A percentile compares a stretch with the other conserved stretches of the same genome.
Evolutionary conservation across 2,113 vertebrate species (phyloP).

Genomic region (Nothobranchius furzeri): DNA sequence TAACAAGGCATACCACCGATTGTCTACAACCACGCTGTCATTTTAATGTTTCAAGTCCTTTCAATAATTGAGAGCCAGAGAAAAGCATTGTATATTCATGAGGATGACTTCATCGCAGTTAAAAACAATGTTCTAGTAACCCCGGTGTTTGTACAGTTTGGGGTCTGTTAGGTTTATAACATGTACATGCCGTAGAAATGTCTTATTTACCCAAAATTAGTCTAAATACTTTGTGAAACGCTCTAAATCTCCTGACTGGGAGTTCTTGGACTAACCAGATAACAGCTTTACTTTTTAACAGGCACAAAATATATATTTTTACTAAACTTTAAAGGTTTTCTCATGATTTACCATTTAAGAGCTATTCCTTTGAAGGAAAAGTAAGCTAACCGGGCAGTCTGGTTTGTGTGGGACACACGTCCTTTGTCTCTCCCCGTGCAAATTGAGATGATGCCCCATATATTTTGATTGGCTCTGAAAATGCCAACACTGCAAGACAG

Average conservation of each 20-base stretch:
- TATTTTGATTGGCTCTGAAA: not conserved
- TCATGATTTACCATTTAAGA: not conserved
- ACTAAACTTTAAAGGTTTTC: not conserved
- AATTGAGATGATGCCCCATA: slow-evolving; percentile 4
- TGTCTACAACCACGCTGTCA: slow-evolving; percentile 48
- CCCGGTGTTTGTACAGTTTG: not conserved
- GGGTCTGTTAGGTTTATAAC: slow-evolving; percentile 4
- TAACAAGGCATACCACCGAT: slow-evolving; percentile 45
- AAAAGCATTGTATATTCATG: slow-evolving; percentile 58
- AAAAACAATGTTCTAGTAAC: slow-evolving; percentile 11
- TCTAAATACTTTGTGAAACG: not conserved
- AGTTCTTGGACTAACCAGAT: not conserved
- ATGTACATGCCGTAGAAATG: not conserved
- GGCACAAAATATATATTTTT: not conserved
- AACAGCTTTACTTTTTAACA: not conserved
- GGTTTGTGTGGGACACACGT: not conserved
- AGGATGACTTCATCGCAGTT: slow-evolving; percentile 31
- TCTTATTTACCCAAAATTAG: not conserved
- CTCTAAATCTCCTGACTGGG: not conserved
- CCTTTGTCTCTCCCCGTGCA: not conserved
- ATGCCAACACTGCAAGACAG: not conserved
- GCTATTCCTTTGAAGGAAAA: too few relatives aligned
- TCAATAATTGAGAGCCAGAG: slow-evolving; percentile 59
- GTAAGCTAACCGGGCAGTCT: not conserved
- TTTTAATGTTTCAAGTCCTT: slow-evolving; percentile 61